Base-by-base conservation (phyloP, 1,140 invertebrate species). In the Bombus ignitus region DNA sequence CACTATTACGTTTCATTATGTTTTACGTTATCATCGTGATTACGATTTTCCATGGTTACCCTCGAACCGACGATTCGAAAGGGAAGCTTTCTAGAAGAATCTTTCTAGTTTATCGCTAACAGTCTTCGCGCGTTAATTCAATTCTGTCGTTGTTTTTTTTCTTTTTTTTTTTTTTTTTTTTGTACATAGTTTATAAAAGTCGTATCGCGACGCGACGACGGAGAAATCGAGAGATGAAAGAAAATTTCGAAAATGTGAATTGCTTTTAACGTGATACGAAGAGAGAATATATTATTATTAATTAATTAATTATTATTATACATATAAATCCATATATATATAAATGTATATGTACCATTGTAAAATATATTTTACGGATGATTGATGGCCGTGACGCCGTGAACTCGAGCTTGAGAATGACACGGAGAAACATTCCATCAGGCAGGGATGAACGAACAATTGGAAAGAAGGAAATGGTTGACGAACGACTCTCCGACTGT, bases 131-230 rank as follows among this genome's bases (percentile, higher is more conserved):
- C 73, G 88, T 88, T 88, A 79, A 86, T 89, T 92, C 85, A 89
- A 88, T 92, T 92, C 87, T 88, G 75, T 94, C 92, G 86, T 94
- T 94, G 68, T 94, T 92, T 10, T 42, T 22, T 37, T 25, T 28
- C 0, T 1, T 32, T 32, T 32, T 32, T 32, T 32, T 32, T 28
- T 6, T 94, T 93, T 9, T 4, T 8, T 15, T 76, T 53, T 91
- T 93, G 92, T 92, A 93, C 88, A 93, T 94, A 94, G 92, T 93
- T 93, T 92, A 92, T 91, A 92, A 82, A 85, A 75, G 59, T 85
- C 71, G 72, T 73, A 72, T 66, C 44, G 53, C 37, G n/a, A n/a
- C 18, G n/a, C 71, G 79, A 44, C 62, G 37, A 13, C 37, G n/a
- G 18, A 68, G 37, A 39, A 35, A 53, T 53, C 83, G 73, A 88